Evolutionary conservation across 1,140 invertebrate genomes (phyloP).

Genomic region (Lordiphosa clarofinis): DNA sequence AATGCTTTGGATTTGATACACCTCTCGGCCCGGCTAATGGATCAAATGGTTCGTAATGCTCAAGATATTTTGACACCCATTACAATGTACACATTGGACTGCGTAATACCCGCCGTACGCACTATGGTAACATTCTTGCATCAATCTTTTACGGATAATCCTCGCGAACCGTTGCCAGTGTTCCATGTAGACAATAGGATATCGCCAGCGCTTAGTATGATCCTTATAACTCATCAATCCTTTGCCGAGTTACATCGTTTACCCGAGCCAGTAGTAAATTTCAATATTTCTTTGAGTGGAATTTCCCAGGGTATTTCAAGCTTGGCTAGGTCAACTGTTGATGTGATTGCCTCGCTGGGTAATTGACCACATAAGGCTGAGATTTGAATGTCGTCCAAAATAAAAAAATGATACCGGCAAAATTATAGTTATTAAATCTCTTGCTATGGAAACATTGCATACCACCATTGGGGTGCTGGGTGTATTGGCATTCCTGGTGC

Average conservation of each 20-base stretch:
- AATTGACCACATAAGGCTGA: background rate
- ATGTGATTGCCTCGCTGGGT: slow-evolving; percentile 4
- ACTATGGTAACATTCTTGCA: slow-evolving; percentile 13
- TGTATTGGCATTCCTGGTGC: slow-evolving; percentile 24
- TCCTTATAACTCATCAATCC: slow-evolving; percentile 5
- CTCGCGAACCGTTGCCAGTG: slow-evolving; percentile 2
- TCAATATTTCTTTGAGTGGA: background rate
- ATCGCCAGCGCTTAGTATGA: background rate
- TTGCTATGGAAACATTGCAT: slow-evolving; percentile 29
- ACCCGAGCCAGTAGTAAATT: slow-evolving; percentile 5
- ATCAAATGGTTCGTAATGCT: background rate
- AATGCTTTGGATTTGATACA: background rate
- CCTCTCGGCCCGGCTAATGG: background rate
- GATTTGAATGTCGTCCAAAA: slow-evolving; percentile 3
- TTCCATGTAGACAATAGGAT: slow-evolving; percentile 4
- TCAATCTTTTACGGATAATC: slow-evolving; percentile 9
- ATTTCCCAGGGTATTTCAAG: background rate
- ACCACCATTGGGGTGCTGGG: slow-evolving; percentile 25
- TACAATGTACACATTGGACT: slow-evolving; percentile 8
- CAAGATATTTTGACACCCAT: slow-evolving; percentile 7
- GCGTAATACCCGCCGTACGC: slow-evolving; percentile 9
- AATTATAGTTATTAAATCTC: background rate
- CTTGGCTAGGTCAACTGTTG: background rate
- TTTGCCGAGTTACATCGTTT: background rate
- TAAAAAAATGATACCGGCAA: background rate